These are phyloP conservation scores for Chelonia mydas DNA, from an alignment of 2,797 vertebrate genomes.

Conservation along the genomic window DNA sequence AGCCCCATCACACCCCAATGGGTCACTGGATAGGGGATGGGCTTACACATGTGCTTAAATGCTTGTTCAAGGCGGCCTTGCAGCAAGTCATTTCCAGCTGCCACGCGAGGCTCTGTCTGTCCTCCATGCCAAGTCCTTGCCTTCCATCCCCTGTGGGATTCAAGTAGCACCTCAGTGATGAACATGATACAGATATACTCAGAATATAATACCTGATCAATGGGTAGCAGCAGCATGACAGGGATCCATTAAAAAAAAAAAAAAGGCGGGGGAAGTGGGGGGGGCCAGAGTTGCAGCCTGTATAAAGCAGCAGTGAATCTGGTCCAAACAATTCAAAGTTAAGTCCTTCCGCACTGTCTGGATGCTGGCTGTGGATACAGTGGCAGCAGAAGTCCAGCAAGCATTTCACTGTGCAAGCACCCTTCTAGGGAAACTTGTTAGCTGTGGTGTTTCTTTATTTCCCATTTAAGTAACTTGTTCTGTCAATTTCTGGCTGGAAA, in stretches of 20 bases:
- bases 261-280: too few species aligned
- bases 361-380: too few species aligned
- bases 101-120: not conserved
- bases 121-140: not conserved
- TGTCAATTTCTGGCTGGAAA: not conserved
- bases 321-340: not conserved
- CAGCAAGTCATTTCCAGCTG: not conserved
- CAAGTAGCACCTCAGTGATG: not conserved
- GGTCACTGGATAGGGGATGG: rapidly evolving
- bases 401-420: rapidly evolving
- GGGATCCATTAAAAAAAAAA: not conserved
- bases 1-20: rapidly evolving
- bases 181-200: not conserved
- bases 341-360: not conserved
- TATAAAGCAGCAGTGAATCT: not conserved
- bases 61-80: not conserved
- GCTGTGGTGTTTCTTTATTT: not conserved
- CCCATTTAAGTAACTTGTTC: not conserved
- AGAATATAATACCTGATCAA: not conserved
- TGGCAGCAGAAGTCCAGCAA: not conserved
- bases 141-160: not conserved
- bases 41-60: not conserved
- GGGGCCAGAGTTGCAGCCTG: not conserved
- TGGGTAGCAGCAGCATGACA: not conserved
- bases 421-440: too few species aligned